Evolutionary conservation across 1,140 invertebrate species (phyloP), one percentile per base, ranked within the genome.

Genomic region (Trinorchestia longiramus): DNA sequence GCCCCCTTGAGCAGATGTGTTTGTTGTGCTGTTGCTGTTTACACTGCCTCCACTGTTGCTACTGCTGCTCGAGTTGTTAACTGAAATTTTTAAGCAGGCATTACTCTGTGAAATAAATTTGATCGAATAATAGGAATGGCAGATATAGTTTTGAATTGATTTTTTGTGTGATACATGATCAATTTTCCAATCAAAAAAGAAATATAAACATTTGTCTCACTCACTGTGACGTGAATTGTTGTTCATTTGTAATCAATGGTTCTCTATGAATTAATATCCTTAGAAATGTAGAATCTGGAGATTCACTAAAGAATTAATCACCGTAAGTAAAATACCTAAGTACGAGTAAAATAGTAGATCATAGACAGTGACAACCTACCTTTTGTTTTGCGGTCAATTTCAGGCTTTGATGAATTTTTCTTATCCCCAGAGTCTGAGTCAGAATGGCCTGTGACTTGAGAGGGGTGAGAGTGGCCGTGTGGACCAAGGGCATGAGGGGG

Each of bases 371-470:
- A 3, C 41, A 94, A 47, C 92, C 43, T 28, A 96, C 95, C 45
- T 42, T 91, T 77, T 36, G 88, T 77, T 91, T 94, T 96, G 87
- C 95, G 88, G 36, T 96, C 77, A 36, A 87, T 96, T 44, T 91
- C 94, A n/a, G 45, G 53, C 53, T 88, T 95, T 41, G 57, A 42
- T 42, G 88, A 53, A 43, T 11, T 42, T 57, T 96, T 96, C 57
- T 87, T 95, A 43, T 53, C 92, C n/a, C 87, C 41, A 36, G 44
- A 95, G 77, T 43, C 47, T 17, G 87, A 45, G 28, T 96, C 53
- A 15, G 88, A 91, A 42, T 96, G 88, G 6, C 53, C 88, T 36
- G 88, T 45, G 8, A 96, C 95, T 45, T 87, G 95, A 4, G 77
- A 45, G 0, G 95, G 43, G 15, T 95, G 43, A 45, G 43, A 8